A percentile compares a stretch with the other conserved stretches of the same genome.
phyloP scores from a whole-genome alignment of 92 coral and sea anemone genomes.

The Phenganax marumi region DNA sequence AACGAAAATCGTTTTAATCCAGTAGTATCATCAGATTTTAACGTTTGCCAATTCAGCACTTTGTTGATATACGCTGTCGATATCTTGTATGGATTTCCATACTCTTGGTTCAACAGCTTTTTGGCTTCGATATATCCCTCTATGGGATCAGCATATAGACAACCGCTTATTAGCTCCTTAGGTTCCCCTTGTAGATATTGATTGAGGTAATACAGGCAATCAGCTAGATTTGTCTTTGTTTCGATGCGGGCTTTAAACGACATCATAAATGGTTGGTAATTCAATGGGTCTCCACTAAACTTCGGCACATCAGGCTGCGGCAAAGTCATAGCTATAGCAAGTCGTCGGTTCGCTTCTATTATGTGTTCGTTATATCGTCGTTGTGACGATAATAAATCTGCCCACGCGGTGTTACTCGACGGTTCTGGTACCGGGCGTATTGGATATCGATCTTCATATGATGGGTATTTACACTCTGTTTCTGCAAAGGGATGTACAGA shows the following conservation, averaged over 20 bases:
- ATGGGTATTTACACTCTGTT: no score
- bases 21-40: constrained; percentile 43
- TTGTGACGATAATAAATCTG: neutral
- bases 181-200: constrained; percentile 64
- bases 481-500: no score
- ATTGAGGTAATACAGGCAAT: constrained; percentile 57
- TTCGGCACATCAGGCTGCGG: constrained; percentile 56
- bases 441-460: no score
- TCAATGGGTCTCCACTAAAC: constrained; percentile 58
- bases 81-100: constrained; percentile 61
- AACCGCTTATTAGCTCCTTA: constrained; percentile 63
- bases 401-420: neutral
- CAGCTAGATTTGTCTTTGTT: constrained; percentile 45
- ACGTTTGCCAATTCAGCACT: constrained; percentile 49
- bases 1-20: constrained; percentile 42
- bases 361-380: constrained; percentile 45
- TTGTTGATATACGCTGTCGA: constrained; percentile 59
- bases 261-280: constrained; percentile 54
- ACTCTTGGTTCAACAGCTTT: constrained; percentile 46
- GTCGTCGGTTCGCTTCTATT: constrained; percentile 49
- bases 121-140: no score
- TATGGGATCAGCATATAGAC: constrained; percentile 49
- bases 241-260: constrained; percentile 50
- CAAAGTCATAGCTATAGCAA: constrained; percentile 58
- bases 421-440: no score